Evolutionary conservation across 2,113 vertebrate genomes (phyloP), one percentile per base, ranked within the genome.

Genomic region (Salvelinus alpinus): DNA sequence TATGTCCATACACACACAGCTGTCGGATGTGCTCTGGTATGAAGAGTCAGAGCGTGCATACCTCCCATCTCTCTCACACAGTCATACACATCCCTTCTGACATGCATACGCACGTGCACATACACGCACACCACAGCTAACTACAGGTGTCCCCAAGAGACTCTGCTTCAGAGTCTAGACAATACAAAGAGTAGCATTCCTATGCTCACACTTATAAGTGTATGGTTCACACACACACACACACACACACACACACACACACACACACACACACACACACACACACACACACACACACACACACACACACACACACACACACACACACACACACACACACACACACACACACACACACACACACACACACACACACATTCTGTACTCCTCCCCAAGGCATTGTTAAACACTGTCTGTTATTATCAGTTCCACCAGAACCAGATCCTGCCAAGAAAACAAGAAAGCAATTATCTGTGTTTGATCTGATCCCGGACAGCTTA

Each of bases 1-100:
- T 79, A 68, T 54, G n/a, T 71, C 34, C 60, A 5, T 69, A 64
- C 59, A 59, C 57, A 48, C 48, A 80, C 82, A 87, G 86, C 80
- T 85, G 82, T 66, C 51, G 71, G 70, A 78, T 79, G 64, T 72
- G 75, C 71, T 74, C 16, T 67, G 70, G 54, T 73, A 24, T 62
- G 66, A 1, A 54, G 51, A 18, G 51, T 18, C 51, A 44, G 38
- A 44, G 54, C 25, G 59, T 64, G 73, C 73, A 79, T 79, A 74
- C 78, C 67, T 48, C 4, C 65, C 11, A 70, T 48, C 60, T 59
- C 64, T 66, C 54, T 73, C 22, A 22, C 59, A 22, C 73, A 13
- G 18, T 34, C 59, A 72, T 24, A 27, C 72, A 71, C 72, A 71
- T n/a, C 34, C 66, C 9, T 14, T 18, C 66, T 18, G 24, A 25